Conservation (phyloP, 2,113 vertebrate genomes). For the Centrocercus urophasianus region DNA sequence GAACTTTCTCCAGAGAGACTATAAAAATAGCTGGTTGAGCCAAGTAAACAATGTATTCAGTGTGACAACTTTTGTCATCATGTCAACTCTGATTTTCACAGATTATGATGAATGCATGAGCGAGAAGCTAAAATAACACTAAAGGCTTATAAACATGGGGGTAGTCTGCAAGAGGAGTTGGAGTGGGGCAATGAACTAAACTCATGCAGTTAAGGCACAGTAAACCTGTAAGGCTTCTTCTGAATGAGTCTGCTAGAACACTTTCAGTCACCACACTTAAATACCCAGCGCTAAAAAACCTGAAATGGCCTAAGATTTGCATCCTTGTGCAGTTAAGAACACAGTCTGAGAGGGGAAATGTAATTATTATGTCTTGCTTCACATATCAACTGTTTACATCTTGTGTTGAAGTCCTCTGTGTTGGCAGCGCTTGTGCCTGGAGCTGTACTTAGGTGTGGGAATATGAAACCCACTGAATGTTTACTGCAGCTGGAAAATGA, state of each 20-base stretch:
- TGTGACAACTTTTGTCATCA: slow-evolving; percentile 40
- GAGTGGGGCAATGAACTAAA: neutral
- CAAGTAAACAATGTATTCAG: slow-evolving; percentile 49
- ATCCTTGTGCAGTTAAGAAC: fast-evolving
- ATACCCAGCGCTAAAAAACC: neutral
- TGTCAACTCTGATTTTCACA: slow-evolving; percentile 49
- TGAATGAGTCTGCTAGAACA: neutral
- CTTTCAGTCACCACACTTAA: neutral
- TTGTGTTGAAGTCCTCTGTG: neutral
- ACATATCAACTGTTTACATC: neutral
- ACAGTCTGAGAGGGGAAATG: neutral
- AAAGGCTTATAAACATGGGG: neutral
- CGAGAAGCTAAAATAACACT: neutral
- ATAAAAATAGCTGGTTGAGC: slow-evolving; percentile 48
- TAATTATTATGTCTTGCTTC: neutral
- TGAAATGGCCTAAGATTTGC: neutral
- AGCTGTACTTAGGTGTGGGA: neutral
- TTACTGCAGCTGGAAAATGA: neutral
- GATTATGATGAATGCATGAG: slow-evolving; percentile 28
- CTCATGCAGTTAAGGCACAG: neutral
- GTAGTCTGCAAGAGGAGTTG: neutral
- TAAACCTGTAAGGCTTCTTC: neutral
- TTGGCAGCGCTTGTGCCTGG: neutral
- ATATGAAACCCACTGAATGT: neutral
- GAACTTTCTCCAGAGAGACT: slow-evolving; percentile 42